Base-by-base conservation (phyloP, 2,888 invertebrate species). In the Hemithea aestivaria region DNA sequence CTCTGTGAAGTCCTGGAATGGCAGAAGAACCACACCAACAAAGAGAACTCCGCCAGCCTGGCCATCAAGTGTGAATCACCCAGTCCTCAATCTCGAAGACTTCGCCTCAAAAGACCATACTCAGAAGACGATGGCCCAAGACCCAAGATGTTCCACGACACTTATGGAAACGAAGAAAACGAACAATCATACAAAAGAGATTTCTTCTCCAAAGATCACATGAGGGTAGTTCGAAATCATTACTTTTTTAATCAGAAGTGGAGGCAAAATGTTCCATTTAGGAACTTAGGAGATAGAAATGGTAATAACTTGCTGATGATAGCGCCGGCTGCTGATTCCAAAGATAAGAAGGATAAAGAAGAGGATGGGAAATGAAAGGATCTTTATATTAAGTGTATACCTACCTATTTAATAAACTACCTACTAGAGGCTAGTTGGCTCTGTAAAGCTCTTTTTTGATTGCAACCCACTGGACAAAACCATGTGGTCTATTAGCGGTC, bases 1-100 rank as follows among this genome's bases (percentile, higher is more conserved):
- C 88, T 98, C 11, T 92, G 92, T 44, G 94, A 93, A 64, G 95
- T 98, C 0, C 73, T 98, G 7, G 96, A 96, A 60, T 98, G 96
- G 95, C 97, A 97, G 79, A 94, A 91, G 56, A 77, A 62, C 21
- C 79, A 85, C 44, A 77, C 80, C 45, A 87, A 87, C 56, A 87
- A 83, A 45, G 84, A 87, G 32, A 88, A 84, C 59, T 68, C 75
- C 1, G 78, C 75, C 0, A 74, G 66, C 16, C 59, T 87, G 0
- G 84, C 87, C 23, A 89, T 87, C 40, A 91, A 90, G 74, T 90
- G 83, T 57, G 90, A 88, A 63, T 63, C 84, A 1, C 77, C 84
- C 38, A 79, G 87, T 35, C 75, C 84, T 0, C 69, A 77, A 43
- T 58, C 74, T 1, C 58, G 80, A 23, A 59, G 81, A 30, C 64